These are phyloP conservation scores for Carlito syrichta DNA, from an alignment of 2,113 vertebrate genomes.

Conservation along the genomic window DNA sequence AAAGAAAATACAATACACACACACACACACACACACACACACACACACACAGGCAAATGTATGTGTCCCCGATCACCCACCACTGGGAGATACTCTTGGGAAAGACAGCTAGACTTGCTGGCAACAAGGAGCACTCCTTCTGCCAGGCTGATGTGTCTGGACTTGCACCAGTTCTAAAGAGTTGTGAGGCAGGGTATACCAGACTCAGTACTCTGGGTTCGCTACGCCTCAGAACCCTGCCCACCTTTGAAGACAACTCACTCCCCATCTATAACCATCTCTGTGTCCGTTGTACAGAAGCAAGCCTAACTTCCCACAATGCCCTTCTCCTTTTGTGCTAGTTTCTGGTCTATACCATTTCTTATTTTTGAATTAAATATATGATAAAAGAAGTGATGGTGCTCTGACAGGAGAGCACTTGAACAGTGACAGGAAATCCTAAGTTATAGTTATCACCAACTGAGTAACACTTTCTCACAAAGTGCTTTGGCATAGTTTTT, in stretches of 20 bases:
- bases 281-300: neutral
- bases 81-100: neutral
- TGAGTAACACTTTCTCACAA: neutral
- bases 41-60: neutral
- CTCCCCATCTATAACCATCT: neutral
- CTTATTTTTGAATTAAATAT: neutral
- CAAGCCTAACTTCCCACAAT: neutral
- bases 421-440: neutral
- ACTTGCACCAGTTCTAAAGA: neutral
- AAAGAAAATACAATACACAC: neutral
- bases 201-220: neutral
- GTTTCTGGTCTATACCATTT: neutral
- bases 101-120: neutral
- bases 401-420: neutral
- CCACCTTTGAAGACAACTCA: neutral
- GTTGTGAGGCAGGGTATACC: neutral
- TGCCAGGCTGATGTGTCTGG: neutral
- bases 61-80: neutral
- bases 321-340: neutral
- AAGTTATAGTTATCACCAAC: neutral
- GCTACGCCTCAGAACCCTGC: rapidly evolving
- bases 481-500: neutral
- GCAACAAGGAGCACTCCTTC: neutral
- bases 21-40: neutral
- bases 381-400: neutral